Evolutionary conservation across 2,888 invertebrate genomes (phyloP).

Genomic region (Parnassius apollo): DNA sequence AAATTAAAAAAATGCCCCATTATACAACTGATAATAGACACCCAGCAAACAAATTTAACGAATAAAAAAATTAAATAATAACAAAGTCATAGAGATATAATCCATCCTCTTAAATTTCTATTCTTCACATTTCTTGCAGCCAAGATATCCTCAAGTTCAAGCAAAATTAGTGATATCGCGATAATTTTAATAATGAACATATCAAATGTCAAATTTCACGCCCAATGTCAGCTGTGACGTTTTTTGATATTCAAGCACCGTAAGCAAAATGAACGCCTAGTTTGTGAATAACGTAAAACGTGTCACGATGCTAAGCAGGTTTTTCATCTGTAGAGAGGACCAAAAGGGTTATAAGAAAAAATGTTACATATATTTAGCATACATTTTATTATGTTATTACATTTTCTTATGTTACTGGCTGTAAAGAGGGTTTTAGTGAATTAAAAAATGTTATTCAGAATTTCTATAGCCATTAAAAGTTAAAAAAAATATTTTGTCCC

Average conservation of each 20-base stretch:
- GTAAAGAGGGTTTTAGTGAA: no score
- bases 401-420: not conserved
- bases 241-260: conserved; percentile 20
- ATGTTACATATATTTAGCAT: conserved; percentile 4
- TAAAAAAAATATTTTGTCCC: no score
- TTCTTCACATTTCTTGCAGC: no score
- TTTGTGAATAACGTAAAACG: conserved; percentile 13
- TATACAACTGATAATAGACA: no score
- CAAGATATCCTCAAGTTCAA: no score
- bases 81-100: no score
- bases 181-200: conserved; percentile 5
- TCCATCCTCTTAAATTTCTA: no score
- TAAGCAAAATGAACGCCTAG: conserved; percentile 22
- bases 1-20: no score
- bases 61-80: no score
- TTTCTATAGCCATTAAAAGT: no score
- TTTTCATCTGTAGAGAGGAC: conserved; percentile 19
- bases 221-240: conserved; percentile 10
- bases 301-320: conserved; percentile 7
- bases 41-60: no score
- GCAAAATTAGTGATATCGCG: not conserved
- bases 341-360: conserved; percentile 19
- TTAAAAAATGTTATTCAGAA: no score
- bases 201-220: conserved; percentile 21
- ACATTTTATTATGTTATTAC: conserved; percentile 11